Percentiles rank a stretch among this genome's conserved stretches.
Conservation (phyloP, 2,113 vertebrate genomes). For the Laticauda laticaudata region DNA sequence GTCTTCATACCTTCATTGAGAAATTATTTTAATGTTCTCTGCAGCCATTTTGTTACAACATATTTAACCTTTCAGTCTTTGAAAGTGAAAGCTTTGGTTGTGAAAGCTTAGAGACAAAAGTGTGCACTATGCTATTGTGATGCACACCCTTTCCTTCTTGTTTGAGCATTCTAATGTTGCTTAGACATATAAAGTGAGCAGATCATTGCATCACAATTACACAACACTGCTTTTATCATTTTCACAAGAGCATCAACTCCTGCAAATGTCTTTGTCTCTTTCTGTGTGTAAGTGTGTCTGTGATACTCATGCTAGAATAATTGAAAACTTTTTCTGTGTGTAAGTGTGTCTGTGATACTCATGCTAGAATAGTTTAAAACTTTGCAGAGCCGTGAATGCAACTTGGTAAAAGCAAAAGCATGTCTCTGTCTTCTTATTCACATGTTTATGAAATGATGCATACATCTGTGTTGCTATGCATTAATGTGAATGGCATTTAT, state of each 20-base stretch:
- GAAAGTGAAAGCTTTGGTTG: background rate
- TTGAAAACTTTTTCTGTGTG: background rate
- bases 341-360: background rate
- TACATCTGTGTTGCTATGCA: background rate
- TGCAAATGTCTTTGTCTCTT: background rate
- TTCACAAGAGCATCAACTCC: background rate
- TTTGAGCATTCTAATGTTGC: too few species aligned
- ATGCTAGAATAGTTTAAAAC: background rate
- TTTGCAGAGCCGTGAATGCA: background rate
- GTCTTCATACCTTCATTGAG: background rate
- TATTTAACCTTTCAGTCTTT: background rate
- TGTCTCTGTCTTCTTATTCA: background rate
- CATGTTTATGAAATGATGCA: background rate
- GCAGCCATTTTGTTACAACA: background rate
- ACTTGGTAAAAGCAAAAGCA: background rate
- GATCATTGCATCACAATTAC: background rate
- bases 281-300: background rate
- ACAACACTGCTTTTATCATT: background rate
- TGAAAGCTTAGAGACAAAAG: background rate
- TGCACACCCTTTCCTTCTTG: too few species aligned
- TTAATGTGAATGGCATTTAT: background rate
- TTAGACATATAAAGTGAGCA: background rate
- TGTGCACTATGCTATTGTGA: too few species aligned
- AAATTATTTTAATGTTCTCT: background rate
- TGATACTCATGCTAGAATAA: background rate